Base-by-base conservation (phyloP, 1,140 invertebrate genomes). In the Lineus longissimus region DNA sequence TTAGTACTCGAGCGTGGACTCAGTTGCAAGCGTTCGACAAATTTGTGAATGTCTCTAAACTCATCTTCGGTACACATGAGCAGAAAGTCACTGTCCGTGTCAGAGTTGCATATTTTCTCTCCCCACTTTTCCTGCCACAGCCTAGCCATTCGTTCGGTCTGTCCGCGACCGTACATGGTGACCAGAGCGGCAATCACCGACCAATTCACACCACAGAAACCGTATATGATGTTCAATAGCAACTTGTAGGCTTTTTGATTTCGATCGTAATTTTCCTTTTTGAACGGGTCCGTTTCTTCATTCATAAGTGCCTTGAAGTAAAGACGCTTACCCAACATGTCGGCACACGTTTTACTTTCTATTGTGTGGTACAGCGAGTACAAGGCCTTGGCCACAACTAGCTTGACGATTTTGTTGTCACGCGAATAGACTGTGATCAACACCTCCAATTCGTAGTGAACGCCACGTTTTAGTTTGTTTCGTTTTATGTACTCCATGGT, bases 31-130 rank as follows among this genome's bases (percentile, higher is more conserved):
- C 25, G 6, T 51, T 51, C n/a, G 47, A 27, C 47, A n/a, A 7
- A 51, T 23, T 9, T 4, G 9, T 9, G 4, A 9, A 51, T 23
- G 6, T 51, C 6, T 19, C 47, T n/a, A n/a, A 51, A 51, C n/a
- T 51, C 47, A 7, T 23, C n/a, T 27, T 51, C 47, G 4, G 47
- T 23, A 51, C 47, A 19, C 4, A n/a, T 9, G 47, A 51, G 47
- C n/a, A 51, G n/a, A n/a, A 51, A 51, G 47, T 51, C 47, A n/a
- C 19, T 23, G 25, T 51, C 47, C 4, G 47, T 51, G 25, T 51
- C 47, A n/a, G 47, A 19, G n/a, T 51, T 51, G n/a, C 19, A 19
- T 4, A 51, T 51, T n/a, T n/a, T 51, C 25, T 51, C 47, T 4
- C 19, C 47, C 47, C 47, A 51, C 4, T 7, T 7, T 51, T 51